Base-by-base conservation (phyloP, 2,113 vertebrate genomes). In the Hepsetus odoe region DNA sequence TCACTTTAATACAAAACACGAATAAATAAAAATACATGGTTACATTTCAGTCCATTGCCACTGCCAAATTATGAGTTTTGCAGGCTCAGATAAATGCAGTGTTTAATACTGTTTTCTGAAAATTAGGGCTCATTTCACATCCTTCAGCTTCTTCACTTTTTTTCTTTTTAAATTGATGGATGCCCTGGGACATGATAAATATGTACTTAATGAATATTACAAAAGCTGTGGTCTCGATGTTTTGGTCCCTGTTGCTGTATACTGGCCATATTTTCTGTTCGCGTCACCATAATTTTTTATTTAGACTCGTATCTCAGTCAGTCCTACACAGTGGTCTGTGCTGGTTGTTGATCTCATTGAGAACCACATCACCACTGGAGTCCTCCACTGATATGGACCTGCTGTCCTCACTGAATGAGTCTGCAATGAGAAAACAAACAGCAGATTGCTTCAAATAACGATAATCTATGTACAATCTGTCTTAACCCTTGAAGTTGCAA, bases 51-150 rank as follows among this genome's bases (percentile, higher is more conserved):
- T 38, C 24, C 33, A 40, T 16, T 69, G 40, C 2, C n/a, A 70
- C 20, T 68, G 13, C 7, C 38, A 32, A 30, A 4, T 64, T 51
- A 16, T 38, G 22, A 20, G 22, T 7, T 28, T 35, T 35, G 20
- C n/a, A 20, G 61, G 22, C 33, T 65, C 28, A 22, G 22, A 53
- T 32, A 24, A 11, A 71, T n/a, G 75, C n/a, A 32, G 14, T 13
- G 9, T 62, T 71, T 79, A 79, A 79, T 79, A 79, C 77, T 79
- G 77, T 42, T 53, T 38, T 8, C 58, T 79, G 32, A 64, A 72
- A 79, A 64, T 42, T 28, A 53, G 40, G 10, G 14, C 9, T 3
- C 30, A 16, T 26, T 59, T 38, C 66, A 56, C 66, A 56, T 35
- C 14, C 32, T 68, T 76, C 11, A 49, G 38, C 2, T 59, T 38